phyloP scores from a whole-genome alignment of 2,113 vertebrate species.

The Leucopsar rothschildi region DNA sequence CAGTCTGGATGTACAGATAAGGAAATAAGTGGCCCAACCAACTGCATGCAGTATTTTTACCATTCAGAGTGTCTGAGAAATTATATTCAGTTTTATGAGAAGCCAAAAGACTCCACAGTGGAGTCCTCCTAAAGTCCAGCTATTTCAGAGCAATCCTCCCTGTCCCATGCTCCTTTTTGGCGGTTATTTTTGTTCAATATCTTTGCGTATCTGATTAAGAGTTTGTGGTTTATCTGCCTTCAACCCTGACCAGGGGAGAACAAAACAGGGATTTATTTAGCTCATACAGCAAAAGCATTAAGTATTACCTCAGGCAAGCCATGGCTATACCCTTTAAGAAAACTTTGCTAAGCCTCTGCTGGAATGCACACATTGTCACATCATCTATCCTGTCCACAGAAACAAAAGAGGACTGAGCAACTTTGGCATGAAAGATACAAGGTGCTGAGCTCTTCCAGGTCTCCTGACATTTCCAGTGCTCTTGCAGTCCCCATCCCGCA shows the following conservation, averaged over 20 bases:
- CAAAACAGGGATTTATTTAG: background rate
- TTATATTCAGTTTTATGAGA: background rate
- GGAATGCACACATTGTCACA: background rate
- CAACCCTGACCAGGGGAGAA: background rate
- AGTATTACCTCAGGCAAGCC: background rate
- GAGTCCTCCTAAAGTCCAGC: background rate
- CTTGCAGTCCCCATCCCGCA: accelerated
- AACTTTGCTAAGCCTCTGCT: background rate
- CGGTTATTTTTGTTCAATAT: background rate
- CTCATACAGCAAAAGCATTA: background rate
- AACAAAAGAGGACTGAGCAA: background rate
- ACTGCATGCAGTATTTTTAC: background rate
- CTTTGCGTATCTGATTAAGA: background rate
- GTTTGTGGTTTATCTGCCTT: background rate
- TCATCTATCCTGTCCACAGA: background rate
- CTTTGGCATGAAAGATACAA: background rate
- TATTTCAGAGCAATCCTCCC: background rate
- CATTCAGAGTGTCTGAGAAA: background rate
- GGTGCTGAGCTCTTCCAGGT: background rate
- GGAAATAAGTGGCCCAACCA: background rate
- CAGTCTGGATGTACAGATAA: background rate
- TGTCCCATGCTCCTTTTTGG: background rate
- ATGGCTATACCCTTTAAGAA: background rate
- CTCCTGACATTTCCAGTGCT: background rate
- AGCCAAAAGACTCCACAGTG: background rate